Evolutionary conservation across 1,140 invertebrate species (phyloP).

Genomic region (Ditylenchus dipsaci): DNA sequence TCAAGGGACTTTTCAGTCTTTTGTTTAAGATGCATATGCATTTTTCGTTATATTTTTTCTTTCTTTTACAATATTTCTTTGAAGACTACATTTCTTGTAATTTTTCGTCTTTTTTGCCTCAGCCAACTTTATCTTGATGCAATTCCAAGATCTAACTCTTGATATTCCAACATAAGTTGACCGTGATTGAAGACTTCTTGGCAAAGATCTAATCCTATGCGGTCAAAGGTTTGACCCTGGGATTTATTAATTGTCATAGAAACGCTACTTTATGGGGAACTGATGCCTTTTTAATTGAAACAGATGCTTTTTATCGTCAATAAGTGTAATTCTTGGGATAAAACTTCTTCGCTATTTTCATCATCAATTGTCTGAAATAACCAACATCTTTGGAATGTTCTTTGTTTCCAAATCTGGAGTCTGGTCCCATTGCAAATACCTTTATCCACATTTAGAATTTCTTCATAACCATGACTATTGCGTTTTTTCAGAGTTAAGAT

Average conservation of each 20-base stretch:
- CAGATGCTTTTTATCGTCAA: slow-evolving; percentile 11
- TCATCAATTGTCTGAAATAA: background rate
- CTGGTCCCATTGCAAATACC: slow-evolving; percentile 12
- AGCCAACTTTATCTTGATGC: too few species aligned
- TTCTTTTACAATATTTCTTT: too few species aligned
- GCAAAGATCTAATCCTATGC: too few species aligned
- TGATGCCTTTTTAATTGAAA: too few species aligned
- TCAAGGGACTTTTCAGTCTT: too few species aligned
- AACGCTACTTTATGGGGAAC: slow-evolving; percentile 62
- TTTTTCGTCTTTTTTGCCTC: too few species aligned
- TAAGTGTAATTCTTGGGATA: slow-evolving; percentile 31
- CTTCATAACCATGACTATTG: slow-evolving; percentile 10
- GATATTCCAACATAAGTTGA: slow-evolving; percentile 17
- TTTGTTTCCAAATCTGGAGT: background rate
- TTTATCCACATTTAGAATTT: slow-evolving; percentile 10
- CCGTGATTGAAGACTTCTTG: slow-evolving; percentile 12
- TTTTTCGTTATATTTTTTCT: background rate
- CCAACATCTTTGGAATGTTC: background rate
- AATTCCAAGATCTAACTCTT: slow-evolving; percentile 3
- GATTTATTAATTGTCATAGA: slow-evolving; percentile 64
- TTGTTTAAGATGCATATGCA: background rate
- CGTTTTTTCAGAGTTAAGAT: slow-evolving; percentile 1
- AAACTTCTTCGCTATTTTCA: slow-evolving; percentile 11
- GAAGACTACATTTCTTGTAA: too few species aligned
- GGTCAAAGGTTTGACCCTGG: slow-evolving; percentile 60